Evolutionary conservation across 2,797 vertebrate genomes (phyloP).

Genomic region (Lagocephalus sceleratus): DNA sequence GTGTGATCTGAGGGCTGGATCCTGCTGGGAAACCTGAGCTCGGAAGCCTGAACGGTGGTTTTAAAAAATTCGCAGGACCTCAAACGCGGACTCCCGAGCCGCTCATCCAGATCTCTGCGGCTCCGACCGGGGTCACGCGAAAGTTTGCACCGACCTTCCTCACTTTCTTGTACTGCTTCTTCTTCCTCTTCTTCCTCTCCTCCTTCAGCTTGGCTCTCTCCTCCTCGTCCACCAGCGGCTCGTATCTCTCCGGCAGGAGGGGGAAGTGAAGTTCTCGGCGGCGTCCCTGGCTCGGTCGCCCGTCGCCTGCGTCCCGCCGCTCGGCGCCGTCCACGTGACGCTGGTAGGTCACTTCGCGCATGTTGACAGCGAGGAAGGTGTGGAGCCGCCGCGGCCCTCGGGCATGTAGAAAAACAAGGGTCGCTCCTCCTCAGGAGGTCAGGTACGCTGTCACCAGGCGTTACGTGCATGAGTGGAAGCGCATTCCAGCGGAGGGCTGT

Average conservation of each 20-base stretch:
- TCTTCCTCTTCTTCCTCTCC: conserved; percentile 69
- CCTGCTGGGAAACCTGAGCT: not conserved
- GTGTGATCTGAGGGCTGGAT: conserved; percentile 1
- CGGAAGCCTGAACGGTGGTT: not conserved
- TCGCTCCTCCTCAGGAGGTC: conserved; percentile 31
- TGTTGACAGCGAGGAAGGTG: conserved; percentile 35
- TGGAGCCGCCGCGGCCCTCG: conserved; percentile 40
- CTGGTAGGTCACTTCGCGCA: conserved; percentile 40
- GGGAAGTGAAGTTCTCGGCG: conserved; percentile 68
- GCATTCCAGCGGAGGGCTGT: conserved; percentile 48
- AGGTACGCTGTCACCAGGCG: conserved; percentile 46
- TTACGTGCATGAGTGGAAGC: conserved; percentile 59
- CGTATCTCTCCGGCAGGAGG: conserved; percentile 74
- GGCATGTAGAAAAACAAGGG: conserved; percentile 5
- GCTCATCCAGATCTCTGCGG: too few relatives aligned
- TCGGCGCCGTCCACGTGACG: conserved; percentile 54
- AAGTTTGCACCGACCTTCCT: conserved; percentile 77
- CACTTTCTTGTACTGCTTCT: conserved; percentile 81
- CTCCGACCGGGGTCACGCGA: too few relatives aligned
- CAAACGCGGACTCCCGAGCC: too few relatives aligned
- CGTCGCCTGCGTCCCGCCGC: conserved; percentile 7
- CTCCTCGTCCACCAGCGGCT: conserved; percentile 69
- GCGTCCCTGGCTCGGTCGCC: conserved; percentile 16
- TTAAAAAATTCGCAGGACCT: too few relatives aligned
- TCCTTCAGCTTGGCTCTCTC: conserved; percentile 40